A percentile compares a stretch with the other conserved stretches of the same genome.
These are phyloP conservation scores for Trichogramma evanescens DNA, from an alignment of 2,888 invertebrate genomes.

Conservation along the genomic window DNA sequence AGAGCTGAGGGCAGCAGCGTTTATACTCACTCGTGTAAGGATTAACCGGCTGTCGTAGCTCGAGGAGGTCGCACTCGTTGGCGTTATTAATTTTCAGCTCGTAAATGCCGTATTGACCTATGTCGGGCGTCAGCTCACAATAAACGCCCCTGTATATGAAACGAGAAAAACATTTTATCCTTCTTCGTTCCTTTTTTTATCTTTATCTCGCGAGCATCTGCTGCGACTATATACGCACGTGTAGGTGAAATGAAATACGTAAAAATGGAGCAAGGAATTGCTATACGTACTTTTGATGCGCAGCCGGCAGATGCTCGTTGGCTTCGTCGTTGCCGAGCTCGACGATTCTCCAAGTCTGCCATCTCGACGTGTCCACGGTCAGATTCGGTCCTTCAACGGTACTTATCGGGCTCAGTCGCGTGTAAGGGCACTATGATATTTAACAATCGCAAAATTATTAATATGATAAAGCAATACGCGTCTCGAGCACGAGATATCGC, in stretches of 20 bases:
- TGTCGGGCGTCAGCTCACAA: conserved; percentile 54
- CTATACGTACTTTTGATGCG: conserved; percentile 33
- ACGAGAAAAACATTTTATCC: not conserved
- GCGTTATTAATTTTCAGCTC: conserved; percentile 49
- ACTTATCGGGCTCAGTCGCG: conserved; percentile 49
- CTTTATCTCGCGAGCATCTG: too few species aligned
- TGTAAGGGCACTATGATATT: conserved; percentile 58
- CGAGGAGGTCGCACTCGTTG: too few species aligned
- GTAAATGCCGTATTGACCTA: conserved; percentile 71
- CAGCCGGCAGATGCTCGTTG: conserved; percentile 32
- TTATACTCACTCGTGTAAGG: conserved; percentile 62
- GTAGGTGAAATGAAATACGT: too few species aligned
- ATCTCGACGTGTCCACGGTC: conserved; percentile 51
- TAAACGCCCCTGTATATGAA: conserved; percentile 51
- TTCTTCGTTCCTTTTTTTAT: not conserved
- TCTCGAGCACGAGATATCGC: not conserved
- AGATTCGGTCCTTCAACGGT: conserved; percentile 42
- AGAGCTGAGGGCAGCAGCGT: too few species aligned
- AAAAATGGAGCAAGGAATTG: not conserved
- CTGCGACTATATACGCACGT: not conserved
- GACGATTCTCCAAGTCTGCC: conserved; percentile 53
- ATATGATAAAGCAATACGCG: too few species aligned
- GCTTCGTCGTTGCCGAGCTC: conserved; percentile 50
- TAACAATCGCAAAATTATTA: not conserved
- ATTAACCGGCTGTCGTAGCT: conserved; percentile 55